phyloP scores from a whole-genome alignment of 2,113 vertebrate species.

The Proterorhinus semilunaris region DNA sequence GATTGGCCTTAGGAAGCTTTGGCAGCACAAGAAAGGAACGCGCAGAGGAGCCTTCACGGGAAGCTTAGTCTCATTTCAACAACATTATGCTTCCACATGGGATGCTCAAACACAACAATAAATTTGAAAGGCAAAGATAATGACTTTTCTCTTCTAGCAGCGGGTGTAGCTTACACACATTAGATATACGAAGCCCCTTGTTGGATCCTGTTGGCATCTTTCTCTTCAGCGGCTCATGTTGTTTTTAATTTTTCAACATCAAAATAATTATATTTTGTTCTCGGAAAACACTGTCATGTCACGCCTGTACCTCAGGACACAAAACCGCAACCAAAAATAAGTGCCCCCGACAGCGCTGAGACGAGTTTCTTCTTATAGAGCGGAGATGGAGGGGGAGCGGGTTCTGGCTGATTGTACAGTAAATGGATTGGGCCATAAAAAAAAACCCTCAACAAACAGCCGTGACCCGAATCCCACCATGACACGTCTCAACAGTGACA shows the following conservation, averaged over 20 bases:
- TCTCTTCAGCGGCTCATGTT: neutral
- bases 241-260: neutral
- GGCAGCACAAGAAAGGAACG: constrained; percentile 1
- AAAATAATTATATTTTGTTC: neutral
- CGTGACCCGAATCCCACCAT: neutral
- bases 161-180: neutral
- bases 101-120: neutral
- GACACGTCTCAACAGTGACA: constrained; percentile 4
- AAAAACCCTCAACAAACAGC: constrained; percentile 5
- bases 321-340: constrained; percentile 28
- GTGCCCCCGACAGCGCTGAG: constrained; percentile 15
- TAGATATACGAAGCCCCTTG: neutral
- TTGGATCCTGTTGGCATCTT: neutral
- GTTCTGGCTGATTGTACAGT: constrained; percentile 28
- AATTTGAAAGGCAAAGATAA: neutral
- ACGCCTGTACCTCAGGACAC: neutral
- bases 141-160: neutral
- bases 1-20: neutral
- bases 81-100: neutral
- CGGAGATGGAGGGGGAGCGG: constrained; percentile 10
- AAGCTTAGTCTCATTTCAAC: neutral
- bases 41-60: neutral
- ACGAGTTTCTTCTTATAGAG: constrained; percentile 13
- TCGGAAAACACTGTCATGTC: constrained; percentile 7
- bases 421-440: constrained; percentile 7